A percentile compares a stretch with the other conserved stretches of the same genome.
Conservation (phyloP, 30 jellyfish, hydroid and myxozoan species). For the Aurelia coerulea region DNA sequence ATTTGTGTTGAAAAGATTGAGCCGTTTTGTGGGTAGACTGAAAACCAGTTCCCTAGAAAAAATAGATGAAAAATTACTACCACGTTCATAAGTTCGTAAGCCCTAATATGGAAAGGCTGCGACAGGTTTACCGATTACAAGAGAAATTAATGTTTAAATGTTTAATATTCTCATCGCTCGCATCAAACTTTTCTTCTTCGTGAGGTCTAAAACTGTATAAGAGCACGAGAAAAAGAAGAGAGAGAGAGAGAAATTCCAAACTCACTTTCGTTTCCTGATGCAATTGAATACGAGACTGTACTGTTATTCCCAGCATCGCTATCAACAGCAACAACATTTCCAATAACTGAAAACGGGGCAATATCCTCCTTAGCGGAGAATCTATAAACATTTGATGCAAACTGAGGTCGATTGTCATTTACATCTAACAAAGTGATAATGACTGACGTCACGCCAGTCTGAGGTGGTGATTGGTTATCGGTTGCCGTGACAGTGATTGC, state of each 20-base stretch:
- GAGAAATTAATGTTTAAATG: no score
- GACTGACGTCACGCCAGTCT: constrained; percentile 63
- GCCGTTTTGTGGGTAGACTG: constrained; percentile 28
- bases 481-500: constrained; percentile 69
- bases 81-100: no score
- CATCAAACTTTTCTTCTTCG: no score
- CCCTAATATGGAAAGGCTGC: no score
- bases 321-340: constrained; percentile 65
- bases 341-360: constrained; percentile 20
- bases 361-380: constrained; percentile 65
- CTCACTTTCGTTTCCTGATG: constrained; percentile 60
- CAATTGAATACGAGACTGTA: constrained; percentile 37
- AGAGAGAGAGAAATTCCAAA: not conserved
- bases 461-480: constrained; percentile 53
- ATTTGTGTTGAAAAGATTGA: constrained; percentile 7
- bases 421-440: constrained; percentile 63
- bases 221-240: no score
- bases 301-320: constrained; percentile 68
- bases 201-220: no score
- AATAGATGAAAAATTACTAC: not conserved
- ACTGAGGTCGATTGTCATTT: constrained; percentile 82
- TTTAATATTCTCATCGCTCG: no score
- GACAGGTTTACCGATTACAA: no score
- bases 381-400: constrained; percentile 35
- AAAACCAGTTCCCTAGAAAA: constrained; percentile 50